phyloP scores from a whole-genome alignment of 2,888 invertebrate genomes.

The Lasioglossum morio region DNA sequence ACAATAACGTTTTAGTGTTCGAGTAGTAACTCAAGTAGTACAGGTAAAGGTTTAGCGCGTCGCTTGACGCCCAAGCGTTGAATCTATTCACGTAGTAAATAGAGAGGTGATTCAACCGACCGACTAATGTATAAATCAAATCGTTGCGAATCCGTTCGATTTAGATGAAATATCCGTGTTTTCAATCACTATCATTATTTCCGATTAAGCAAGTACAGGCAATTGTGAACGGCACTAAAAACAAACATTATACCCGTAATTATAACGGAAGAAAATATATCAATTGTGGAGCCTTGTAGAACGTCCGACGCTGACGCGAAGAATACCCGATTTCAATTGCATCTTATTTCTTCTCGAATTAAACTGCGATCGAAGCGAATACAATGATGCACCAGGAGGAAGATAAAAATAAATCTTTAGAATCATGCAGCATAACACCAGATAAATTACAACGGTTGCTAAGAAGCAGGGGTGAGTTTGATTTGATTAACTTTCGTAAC shows the following conservation, averaged over 20 bases:
- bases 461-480: conserved; percentile 22
- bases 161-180: neutral
- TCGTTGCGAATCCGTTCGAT: neutral
- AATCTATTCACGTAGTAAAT: conserved; percentile 49
- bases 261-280: neutral
- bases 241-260: neutral
- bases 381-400: conserved; percentile 34
- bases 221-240: neutral
- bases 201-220: neutral
- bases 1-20: neutral
- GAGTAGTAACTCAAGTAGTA: conserved; percentile 2
- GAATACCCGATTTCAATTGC: neutral
- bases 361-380: neutral
- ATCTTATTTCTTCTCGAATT: neutral
- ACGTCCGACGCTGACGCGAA: neutral
- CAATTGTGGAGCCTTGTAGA: neutral
- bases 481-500: neutral
- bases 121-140: neutral
- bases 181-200: neutral
- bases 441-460: conserved; percentile 14
- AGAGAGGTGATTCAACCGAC: conserved; percentile 9
- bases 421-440: neutral
- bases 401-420: neutral
- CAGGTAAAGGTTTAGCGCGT: neutral
- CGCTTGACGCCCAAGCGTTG: neutral